Evolutionary conservation across 37 sponge, comb jelly and placozoan genomes (phyloP), one percentile per base, ranked within the genome.

Genomic region (Bolinopsis microptera): DNA sequence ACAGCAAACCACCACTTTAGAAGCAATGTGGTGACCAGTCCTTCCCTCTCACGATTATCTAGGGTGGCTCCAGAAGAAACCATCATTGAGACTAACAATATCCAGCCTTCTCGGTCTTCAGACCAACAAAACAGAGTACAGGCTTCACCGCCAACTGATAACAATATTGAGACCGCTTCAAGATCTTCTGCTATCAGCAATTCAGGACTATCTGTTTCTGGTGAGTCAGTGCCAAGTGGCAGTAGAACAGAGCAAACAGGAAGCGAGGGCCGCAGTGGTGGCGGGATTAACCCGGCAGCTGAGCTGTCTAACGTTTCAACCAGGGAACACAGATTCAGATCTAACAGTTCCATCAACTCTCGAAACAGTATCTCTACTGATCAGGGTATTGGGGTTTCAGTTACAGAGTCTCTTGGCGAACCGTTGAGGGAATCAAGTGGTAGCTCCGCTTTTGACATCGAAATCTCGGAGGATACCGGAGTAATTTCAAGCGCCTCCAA

Each of bases 301-400:
- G 80, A 77, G 5, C 37, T 77, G 18, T 77, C 80, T 3, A 77
- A 77, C 35, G 80, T 77, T 1, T 77, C 80, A 1, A 32, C 32
- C 5, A 77, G 33, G 1, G 80, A 77, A 1, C 74, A 48, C 61
- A 48, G 61, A 48, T 48, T 48, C 9, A 5, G 61, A 48, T 48
- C 61, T 13, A 48, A 5, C 61, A 48, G 61, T 13, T 48, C 61
- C 13, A 48, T 13, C 9, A 48, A 48, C 61, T 48, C 61, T 18
- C 5, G 61, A 48, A 5, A 48, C 13, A 48, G 61, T 13, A 48
- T 5, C 61, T 48, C 61, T 13, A 48, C 61, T 13, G 61, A 48
- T 48, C 61, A 48, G 61, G 61, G 61, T 13, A 48, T 48, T 48
- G 61, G 61, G 61, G 13, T 13, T 18, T 48, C 61, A 18, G 61